Evolutionary conservation across 2,888 invertebrate species (phyloP), one percentile per base, ranked within the genome.

Genomic region (Scelioninae gen. 1): DNA sequence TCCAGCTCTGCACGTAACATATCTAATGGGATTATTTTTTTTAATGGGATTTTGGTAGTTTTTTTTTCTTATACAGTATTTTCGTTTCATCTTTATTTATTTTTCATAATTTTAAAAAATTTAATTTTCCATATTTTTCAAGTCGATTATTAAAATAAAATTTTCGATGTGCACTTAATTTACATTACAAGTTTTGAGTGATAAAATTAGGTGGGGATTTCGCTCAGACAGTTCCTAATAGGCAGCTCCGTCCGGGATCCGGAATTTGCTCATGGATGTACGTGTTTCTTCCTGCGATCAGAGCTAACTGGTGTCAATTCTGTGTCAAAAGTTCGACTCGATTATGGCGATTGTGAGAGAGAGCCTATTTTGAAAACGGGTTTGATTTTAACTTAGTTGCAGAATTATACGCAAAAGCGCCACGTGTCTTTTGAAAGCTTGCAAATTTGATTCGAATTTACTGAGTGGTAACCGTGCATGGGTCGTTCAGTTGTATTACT

Each of bases 161-260:
- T n/a, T n/a, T n/a, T n/a, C n/a, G n/a, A n/a, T n/a, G n/a, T n/a
- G n/a, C n/a, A n/a, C n/a, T n/a, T n/a, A n/a, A n/a, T n/a, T n/a
- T n/a, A n/a, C n/a, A n/a, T n/a, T n/a, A n/a, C n/a, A n/a, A n/a
- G n/a, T n/a, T n/a, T n/a, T n/a, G n/a, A n/a, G n/a, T n/a, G n/a
- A n/a, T n/a, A n/a, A n/a, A n/a, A n/a, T n/a, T n/a, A n/a, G n/a
- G n/a, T n/a, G n/a, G n/a, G n/a, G n/a, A 23, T 23, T 80, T 53
- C 32, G 74, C 81, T 81, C 81, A 66, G 74, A 90, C 88, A 91
- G 91, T 91, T 91, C 91, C 91, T 90, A 90, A 84, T 89, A 89
- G 88, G 86, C 87, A 88, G 86, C 87, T 91, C 91, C 91, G 90
- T 91, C 83, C 83, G 68, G 60, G 63, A 74, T 51, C 62, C 56